A percentile compares a stretch with the other conserved stretches of the same genome.
Conservation (phyloP, 1,140 invertebrate genomes). For the Oryzaephilus surinamensis region DNA sequence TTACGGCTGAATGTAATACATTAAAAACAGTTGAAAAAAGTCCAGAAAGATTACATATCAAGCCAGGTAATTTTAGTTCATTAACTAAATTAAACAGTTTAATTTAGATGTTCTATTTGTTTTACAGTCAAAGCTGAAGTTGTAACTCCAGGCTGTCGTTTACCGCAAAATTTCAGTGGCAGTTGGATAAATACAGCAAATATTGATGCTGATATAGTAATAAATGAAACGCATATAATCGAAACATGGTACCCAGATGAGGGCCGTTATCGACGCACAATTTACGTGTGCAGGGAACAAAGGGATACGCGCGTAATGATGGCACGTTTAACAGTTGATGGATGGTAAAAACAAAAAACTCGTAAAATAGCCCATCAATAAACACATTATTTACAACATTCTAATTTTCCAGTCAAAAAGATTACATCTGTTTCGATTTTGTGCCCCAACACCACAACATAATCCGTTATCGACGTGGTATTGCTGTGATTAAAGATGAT, state of each 20-base stretch:
- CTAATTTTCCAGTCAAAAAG: slow-evolving; percentile 67
- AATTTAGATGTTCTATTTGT: slow-evolving; percentile 11
- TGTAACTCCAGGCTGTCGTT: slow-evolving; percentile 78
- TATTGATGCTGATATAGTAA: slow-evolving; percentile 84
- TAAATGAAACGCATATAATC: slow-evolving; percentile 94
- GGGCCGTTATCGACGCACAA: slow-evolving; percentile 74
- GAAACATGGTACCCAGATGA: slow-evolving; percentile 90
- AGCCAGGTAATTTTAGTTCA: slow-evolving; percentile 41
- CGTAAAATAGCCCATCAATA: not conserved
- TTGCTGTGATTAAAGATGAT: slow-evolving; percentile 80
- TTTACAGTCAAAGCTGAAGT: slow-evolving; percentile 67
- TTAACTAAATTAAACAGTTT: not conserved
- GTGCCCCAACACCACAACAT: slow-evolving; percentile 92
- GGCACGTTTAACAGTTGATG: slow-evolving; percentile 90
- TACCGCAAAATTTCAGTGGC: slow-evolving; percentile 89
- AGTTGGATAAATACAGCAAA: slow-evolving; percentile 96
- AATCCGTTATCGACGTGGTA: slow-evolving; percentile 80
- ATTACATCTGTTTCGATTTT: slow-evolving; percentile 96
- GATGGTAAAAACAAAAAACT: slow-evolving; percentile 56
- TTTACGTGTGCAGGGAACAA: slow-evolving; percentile 90
- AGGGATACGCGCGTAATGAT: slow-evolving; percentile 84
- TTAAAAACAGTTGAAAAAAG: slow-evolving; percentile 88
- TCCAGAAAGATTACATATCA: slow-evolving; percentile 79
- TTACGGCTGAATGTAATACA: slow-evolving; percentile 85
- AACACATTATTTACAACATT: not conserved